Evolutionary conservation across 2,113 vertebrate species (phyloP).

Genomic region (Addax nasomaculatus): DNA sequence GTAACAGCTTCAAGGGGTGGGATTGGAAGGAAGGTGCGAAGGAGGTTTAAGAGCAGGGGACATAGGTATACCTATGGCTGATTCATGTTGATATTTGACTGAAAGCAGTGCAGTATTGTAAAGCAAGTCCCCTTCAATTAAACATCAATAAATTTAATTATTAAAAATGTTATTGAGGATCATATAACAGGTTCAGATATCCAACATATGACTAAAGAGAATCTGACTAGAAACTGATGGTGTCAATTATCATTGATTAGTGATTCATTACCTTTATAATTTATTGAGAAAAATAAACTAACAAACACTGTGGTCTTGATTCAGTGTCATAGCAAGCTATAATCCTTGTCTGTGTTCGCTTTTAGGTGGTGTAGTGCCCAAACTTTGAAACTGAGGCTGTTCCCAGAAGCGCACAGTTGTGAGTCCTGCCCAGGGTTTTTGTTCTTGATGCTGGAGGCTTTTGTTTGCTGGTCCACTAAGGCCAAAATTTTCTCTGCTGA

Average conservation of each 20-base stretch:
- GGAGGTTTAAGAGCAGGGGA: background rate
- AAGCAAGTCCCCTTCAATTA: background rate
- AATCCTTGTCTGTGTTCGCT: background rate
- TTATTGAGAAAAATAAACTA: background rate
- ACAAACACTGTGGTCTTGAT: background rate
- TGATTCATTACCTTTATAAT: background rate
- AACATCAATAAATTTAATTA: background rate
- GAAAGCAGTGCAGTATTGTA: background rate
- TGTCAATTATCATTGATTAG: background rate
- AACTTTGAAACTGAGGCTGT: background rate
- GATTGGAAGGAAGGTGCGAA: background rate
- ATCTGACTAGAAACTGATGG: background rate
- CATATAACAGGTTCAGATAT: background rate
- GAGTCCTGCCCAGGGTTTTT: background rate
- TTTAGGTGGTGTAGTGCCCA: background rate
- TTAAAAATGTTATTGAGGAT: background rate
- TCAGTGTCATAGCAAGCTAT: background rate
- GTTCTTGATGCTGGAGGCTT: background rate
- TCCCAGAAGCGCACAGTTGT: accelerated
- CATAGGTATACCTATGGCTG: background rate
- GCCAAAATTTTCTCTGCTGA: background rate
- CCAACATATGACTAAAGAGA: background rate
- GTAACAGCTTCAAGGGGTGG: background rate
- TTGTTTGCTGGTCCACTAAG: background rate
- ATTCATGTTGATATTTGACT: background rate